Evolutionary conservation across 92 coral and sea anemone genomes (phyloP).

Genomic region (Siderastrea radians): DNA sequence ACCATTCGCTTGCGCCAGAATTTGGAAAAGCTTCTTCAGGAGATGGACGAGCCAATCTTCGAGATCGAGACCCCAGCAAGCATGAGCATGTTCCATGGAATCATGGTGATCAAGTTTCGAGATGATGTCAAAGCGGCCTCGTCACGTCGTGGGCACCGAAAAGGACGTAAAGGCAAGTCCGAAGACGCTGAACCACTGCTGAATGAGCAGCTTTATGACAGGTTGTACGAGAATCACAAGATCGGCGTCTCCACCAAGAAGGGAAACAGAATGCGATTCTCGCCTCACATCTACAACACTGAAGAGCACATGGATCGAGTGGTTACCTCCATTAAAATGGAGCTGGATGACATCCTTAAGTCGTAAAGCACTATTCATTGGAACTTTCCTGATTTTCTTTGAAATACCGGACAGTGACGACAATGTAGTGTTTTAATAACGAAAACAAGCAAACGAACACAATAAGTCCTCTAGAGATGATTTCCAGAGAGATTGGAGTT

Average conservation of each 20-base stretch:
- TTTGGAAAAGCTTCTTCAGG: conserved; percentile 7
- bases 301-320: conserved; percentile 64
- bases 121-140: conserved; percentile 13
- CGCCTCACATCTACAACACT: conserved; percentile 70
- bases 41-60: background rate
- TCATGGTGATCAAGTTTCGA: conserved; percentile 35
- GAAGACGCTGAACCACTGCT: background rate
- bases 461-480: background rate
- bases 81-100: conserved; percentile 32
- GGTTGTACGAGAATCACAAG: conserved; percentile 56
- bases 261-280: conserved; percentile 63
- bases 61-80: conserved; percentile 49
- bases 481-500: background rate
- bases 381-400: background rate
- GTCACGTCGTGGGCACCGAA: background rate
- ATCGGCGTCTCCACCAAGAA: conserved; percentile 67
- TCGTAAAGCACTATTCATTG: background rate
- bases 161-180: background rate
- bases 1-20: conserved; percentile 25
- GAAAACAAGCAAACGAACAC: background rate
- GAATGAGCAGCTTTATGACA: conserved; percentile 25
- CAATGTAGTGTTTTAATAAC: background rate
- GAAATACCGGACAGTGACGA: background rate
- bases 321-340: conserved; percentile 16
- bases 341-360: background rate